These are phyloP conservation scores for Gadopsis marmoratus DNA, from an alignment of 2,797 vertebrate genomes.

Conservation along the genomic window DNA sequence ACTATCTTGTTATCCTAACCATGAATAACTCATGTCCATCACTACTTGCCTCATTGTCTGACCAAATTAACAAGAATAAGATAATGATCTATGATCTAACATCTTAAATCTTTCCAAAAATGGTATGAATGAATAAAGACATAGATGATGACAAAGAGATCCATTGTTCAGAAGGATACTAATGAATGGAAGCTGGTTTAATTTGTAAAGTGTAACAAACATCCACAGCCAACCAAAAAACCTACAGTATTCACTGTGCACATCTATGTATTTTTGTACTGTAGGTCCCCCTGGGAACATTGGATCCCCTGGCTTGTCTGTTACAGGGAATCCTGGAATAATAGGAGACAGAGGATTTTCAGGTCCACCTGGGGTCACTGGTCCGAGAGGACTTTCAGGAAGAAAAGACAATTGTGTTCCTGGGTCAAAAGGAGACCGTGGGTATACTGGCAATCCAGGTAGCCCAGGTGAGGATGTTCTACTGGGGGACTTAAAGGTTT, in stretches of 20 bases:
- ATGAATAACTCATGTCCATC: not conserved
- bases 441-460: constrained; percentile 85
- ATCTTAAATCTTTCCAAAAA: not conserved
- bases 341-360: constrained; percentile 64
- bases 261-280: constrained; percentile 27
- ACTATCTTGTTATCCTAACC: not conserved
- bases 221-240: not conserved
- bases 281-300: constrained; percentile 87
- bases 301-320: constrained; percentile 56
- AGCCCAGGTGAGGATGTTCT: constrained; percentile 77
- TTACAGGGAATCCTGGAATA: constrained; percentile 42
- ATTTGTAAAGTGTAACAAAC: no score
- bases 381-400: constrained; percentile 62
- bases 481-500: not conserved
- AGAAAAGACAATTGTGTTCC: constrained; percentile 58
- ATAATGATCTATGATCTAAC: not conserved
- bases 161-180: not conserved
- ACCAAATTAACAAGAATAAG: not conserved
- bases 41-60: no score
- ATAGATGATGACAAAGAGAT: not conserved
- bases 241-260: not conserved
- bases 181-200: no score
- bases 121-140: not conserved
- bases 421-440: constrained; percentile 88
- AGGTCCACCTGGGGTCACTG: constrained; percentile 61